phyloP scores from a whole-genome alignment of 2,888 invertebrate species.

The Sthenelais limicola region DNA sequence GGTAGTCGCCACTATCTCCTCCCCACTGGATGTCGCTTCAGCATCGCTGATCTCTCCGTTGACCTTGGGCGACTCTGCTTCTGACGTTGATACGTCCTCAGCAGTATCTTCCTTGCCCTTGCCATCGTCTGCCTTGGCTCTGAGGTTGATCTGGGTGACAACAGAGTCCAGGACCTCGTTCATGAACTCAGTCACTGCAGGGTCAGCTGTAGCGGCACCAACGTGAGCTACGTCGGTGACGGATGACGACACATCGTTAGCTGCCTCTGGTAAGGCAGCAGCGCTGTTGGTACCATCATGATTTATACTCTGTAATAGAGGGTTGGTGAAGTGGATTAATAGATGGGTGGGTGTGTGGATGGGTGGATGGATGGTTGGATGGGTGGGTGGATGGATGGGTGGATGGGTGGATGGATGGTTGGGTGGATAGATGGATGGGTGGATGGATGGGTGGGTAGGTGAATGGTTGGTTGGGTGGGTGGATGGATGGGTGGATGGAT shows the following conservation, averaged over 20 bases:
- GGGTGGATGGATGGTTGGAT: too few species aligned
- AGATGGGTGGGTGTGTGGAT: too few species aligned
- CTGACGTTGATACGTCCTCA: background rate
- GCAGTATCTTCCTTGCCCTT: background rate
- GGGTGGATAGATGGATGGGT: too few species aligned
- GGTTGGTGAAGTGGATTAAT: too few species aligned
- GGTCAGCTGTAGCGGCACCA: conserved; percentile 30
- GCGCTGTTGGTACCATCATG: conserved; percentile 3
- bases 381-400: too few species aligned
- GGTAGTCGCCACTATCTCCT: background rate
- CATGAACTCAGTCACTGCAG: conserved; percentile 49
- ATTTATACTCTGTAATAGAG: too few species aligned
- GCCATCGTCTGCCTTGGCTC: background rate
- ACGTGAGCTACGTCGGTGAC: conserved; percentile 39
- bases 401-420: too few species aligned
- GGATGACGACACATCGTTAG: conserved; percentile 30
- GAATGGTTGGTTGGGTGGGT: too few species aligned
- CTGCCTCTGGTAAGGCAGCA: conserved; percentile 3
- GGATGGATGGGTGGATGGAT: too few species aligned
- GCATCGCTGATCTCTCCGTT: conserved; percentile 23
- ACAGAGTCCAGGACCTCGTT: conserved; percentile 51
- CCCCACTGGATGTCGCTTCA: background rate
- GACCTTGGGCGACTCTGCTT: background rate
- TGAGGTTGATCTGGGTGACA: conserved; percentile 17
- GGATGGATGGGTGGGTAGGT: too few species aligned